Conservation (phyloP, 2,113 vertebrate genomes). For the Gavia stellata region DNA sequence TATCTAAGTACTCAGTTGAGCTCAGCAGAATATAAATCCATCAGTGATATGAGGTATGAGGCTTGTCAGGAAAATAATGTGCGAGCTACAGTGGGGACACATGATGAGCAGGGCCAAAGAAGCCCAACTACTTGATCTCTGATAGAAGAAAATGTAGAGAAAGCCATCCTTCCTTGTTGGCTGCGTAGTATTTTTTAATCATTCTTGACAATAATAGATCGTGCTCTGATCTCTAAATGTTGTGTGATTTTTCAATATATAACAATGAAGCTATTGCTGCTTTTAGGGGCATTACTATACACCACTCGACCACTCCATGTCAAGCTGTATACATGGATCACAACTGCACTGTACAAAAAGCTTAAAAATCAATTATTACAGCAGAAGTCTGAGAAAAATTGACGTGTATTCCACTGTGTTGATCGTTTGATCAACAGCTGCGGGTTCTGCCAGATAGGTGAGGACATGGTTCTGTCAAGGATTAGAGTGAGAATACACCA, state of each 20-base stretch:
- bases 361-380: not conserved
- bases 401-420: not conserved
- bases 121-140: not conserved
- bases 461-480: not conserved
- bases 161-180: not conserved
- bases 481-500: not conserved
- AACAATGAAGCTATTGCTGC: not conserved
- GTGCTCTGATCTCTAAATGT: not conserved
- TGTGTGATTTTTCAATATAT: not conserved
- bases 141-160: not conserved
- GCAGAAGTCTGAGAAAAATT: not conserved
- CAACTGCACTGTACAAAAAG: not conserved
- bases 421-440: not conserved
- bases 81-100: not conserved
- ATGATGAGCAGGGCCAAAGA: not conserved
- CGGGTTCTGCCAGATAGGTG: not conserved
- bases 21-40: conserved; percentile 20
- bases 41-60: not conserved
- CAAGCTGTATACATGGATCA: not conserved
- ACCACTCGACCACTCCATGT: not conserved
- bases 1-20: not conserved
- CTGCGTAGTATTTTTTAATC: not conserved
- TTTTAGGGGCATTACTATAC: not conserved
- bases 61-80: conserved; percentile 13
- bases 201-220: not conserved